phyloP scores from a whole-genome alignment of 2,797 vertebrate genomes.

The Amphiprion clarkii region DNA sequence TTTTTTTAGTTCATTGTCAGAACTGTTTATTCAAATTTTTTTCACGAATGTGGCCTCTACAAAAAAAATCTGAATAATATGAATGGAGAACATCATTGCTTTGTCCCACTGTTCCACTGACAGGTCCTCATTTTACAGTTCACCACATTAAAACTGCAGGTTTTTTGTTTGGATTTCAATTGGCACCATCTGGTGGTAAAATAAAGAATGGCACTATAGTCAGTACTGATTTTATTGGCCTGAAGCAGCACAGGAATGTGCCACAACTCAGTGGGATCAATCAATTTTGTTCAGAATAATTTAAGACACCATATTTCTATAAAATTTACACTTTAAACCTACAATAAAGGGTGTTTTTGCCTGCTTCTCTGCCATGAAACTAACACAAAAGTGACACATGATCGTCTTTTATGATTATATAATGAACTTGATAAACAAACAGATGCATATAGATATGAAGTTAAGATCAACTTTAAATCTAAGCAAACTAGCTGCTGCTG shows the following conservation, averaged over 20 bases:
- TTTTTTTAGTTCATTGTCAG: no score
- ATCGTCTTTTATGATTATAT: no score
- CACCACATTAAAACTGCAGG: no score
- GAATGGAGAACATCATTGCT: no score
- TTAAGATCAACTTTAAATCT: background rate
- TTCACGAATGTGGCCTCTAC: no score
- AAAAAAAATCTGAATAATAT: no score
- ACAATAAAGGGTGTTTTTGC: background rate
- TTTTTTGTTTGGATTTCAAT: background rate
- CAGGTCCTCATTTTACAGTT: background rate
- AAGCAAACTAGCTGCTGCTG: background rate
- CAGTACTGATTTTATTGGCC: no score
- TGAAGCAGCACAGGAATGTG: no score
- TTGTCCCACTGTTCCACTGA: background rate
- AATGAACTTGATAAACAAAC: background rate
- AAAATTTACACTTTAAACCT: background rate
- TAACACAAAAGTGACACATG: no score
- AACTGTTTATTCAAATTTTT: no score
- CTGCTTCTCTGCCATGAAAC: background rate
- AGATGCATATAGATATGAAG: background rate
- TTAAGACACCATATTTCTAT: background rate
- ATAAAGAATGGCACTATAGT: background rate
- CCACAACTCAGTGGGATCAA: background rate
- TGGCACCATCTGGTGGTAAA: constrained; percentile 18
- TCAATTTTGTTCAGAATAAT: no score